Evolutionary conservation across 2,888 invertebrate genomes (phyloP), one percentile per base, ranked within the genome.

Genomic region (Molanna angustata): DNA sequence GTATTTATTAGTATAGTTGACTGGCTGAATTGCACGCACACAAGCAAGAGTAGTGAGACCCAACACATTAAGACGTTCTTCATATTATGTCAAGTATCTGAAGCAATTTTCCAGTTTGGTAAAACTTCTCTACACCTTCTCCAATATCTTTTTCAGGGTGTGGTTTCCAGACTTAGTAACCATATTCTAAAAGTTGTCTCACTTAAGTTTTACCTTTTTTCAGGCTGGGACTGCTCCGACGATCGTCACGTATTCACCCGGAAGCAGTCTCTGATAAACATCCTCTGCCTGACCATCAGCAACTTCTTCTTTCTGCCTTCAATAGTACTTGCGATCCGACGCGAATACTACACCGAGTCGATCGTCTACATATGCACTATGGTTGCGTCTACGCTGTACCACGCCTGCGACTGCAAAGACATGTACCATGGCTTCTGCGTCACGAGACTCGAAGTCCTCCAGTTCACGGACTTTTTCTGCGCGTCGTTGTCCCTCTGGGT

Each of bases 381-480:
- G 85, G 79, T 92, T 60, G 91, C 90, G 66, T 94, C 94, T 0
- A 86, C 88, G 0, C 89, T 94, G 68, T 94, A 94, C 73, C 94
- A 94, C 69, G 92, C 93, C 0, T 94, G 94, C 67, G 94, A 94
- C 65, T 86, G 88, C 0, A 87, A 88, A 0, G 82, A 84, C 41
- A 86, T 90, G 54, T 74, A 82, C 58, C 86, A 89, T 59, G 84
- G 84, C 44, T 85, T 85, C 65, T 94, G 94, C 68, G 78, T 94
- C 56, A 80, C 88, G 54, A 78, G 82, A 62, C 79, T 88, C 52
- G 81, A 82, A 47, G 86, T 91, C 0, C 74, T 94, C 27, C 91
- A 92, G 65, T 94, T 90, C 65, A 88, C 88, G 22, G 94, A 94
- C 66, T 94, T 93, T 67, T 91, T 88, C 67, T 88, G 89, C 61